Evolutionary conservation across 2,797 vertebrate genomes (phyloP).

Genomic region (Australoheros facetus): DNA sequence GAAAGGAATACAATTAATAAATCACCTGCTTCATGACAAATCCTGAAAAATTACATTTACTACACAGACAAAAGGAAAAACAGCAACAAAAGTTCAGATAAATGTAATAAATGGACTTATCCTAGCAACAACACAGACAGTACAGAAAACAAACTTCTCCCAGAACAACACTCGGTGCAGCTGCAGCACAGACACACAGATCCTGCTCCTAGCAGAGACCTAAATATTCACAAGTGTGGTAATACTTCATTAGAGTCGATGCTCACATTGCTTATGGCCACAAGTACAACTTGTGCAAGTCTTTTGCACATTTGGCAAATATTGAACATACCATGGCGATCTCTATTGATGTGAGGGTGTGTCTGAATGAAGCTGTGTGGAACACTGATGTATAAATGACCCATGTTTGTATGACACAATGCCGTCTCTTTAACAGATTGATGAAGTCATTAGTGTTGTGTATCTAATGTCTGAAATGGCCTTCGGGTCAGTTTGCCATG

Average conservation of each 20-base stretch:
- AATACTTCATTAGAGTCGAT: conserved; percentile 2
- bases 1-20: background rate
- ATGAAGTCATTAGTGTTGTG: background rate
- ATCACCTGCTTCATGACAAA: background rate
- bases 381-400: background rate
- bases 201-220: background rate
- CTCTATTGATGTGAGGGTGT: background rate
- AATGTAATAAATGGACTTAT: background rate
- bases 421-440: background rate
- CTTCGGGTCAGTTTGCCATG: conserved; percentile 42
- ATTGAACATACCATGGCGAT: background rate
- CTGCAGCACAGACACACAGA: background rate
- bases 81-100: background rate
- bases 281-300: conserved; percentile 9
- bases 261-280: background rate
- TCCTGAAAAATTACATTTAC: background rate
- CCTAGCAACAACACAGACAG: background rate
- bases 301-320: conserved; percentile 5
- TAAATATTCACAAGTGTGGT: conserved; percentile 3
- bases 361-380: background rate
- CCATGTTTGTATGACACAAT: background rate
- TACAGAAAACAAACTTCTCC: background rate
- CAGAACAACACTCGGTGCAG: background rate
- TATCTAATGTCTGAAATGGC: background rate
- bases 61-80: background rate